phyloP scores from a whole-genome alignment of 2,797 vertebrate genomes.

The Chloroceryle inda region DNA sequence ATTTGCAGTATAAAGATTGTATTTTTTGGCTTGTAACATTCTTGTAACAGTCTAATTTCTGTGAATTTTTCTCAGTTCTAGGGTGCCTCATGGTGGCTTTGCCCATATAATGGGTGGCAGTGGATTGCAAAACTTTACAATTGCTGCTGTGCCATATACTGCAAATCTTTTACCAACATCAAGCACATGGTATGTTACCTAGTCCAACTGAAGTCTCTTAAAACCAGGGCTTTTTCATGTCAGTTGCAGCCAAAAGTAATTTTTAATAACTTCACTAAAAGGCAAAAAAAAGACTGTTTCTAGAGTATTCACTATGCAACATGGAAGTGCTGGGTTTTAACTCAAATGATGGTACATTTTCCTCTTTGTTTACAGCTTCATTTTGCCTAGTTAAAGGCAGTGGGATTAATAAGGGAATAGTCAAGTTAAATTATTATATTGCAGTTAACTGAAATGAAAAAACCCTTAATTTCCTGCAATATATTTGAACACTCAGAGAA shows the following conservation, averaged over 20 bases:
- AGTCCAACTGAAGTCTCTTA: background rate
- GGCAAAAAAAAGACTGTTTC: background rate
- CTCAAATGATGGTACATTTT: background rate
- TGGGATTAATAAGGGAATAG: constrained; percentile 17
- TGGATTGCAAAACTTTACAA: constrained; percentile 96
- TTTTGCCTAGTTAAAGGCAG: constrained; percentile 11
- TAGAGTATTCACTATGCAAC: background rate
- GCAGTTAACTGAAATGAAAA: constrained; percentile 28
- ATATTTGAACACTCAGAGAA: constrained; percentile 9
- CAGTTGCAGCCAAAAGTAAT: background rate
- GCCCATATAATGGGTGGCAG: constrained; percentile 97
- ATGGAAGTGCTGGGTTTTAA: background rate
- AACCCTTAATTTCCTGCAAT: background rate
- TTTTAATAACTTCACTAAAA: background rate
- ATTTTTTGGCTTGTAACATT: background rate
- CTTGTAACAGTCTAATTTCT: constrained; percentile 3
- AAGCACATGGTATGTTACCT: constrained; percentile 91
- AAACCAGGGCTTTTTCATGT: background rate
- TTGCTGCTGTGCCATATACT: constrained; percentile 94
- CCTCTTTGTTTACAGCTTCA: background rate
- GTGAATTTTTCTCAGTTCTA: constrained; percentile 85
- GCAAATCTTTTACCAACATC: constrained; percentile 95
- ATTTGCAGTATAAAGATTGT: background rate
- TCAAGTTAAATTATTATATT: constrained; percentile 4
- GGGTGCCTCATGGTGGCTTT: constrained; percentile 97